Conservation (phyloP, 2,113 vertebrate genomes). For the Tragulus kanchil region DNA sequence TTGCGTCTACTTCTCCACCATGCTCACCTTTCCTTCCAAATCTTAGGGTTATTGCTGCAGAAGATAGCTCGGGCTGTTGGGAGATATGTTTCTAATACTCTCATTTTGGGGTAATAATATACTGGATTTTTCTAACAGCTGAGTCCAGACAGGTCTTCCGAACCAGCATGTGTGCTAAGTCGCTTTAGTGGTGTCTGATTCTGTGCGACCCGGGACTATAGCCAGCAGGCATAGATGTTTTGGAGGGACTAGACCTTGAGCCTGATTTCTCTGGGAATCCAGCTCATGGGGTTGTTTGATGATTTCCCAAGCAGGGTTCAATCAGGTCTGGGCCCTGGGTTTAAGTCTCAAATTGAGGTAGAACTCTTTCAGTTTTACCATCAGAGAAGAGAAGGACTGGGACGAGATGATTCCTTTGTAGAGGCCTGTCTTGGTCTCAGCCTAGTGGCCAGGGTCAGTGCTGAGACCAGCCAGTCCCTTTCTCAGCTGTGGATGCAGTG, state of each 20-base stretch:
- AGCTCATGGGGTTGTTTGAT: not conserved
- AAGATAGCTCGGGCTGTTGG: not conserved
- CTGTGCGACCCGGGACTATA: no score
- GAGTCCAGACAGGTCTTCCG: constrained; percentile 29
- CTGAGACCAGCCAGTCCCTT: not conserved
- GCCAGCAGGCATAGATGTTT: not conserved
- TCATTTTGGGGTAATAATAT: not conserved
- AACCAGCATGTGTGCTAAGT: no score
- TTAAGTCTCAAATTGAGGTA: no score
- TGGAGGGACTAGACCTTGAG: not conserved
- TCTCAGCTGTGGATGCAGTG: not conserved
- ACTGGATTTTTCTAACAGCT: constrained; percentile 34
- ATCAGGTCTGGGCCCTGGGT: no score
- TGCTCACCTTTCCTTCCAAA: constrained; percentile 22
- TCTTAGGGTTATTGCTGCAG: not conserved
- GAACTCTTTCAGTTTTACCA: no score
- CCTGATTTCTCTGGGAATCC: constrained; percentile 19
- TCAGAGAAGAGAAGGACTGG: not conserved
- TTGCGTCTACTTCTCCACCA: constrained; percentile 8
- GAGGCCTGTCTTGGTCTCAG: not conserved
- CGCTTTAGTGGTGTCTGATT: no score
- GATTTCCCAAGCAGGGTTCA: no score
- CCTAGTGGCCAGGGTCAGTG: not conserved
- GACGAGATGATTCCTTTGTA: not conserved
- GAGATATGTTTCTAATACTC: not conserved